phyloP scores from a whole-genome alignment of 2,888 invertebrate species.

The Drosophila birchii region DNA sequence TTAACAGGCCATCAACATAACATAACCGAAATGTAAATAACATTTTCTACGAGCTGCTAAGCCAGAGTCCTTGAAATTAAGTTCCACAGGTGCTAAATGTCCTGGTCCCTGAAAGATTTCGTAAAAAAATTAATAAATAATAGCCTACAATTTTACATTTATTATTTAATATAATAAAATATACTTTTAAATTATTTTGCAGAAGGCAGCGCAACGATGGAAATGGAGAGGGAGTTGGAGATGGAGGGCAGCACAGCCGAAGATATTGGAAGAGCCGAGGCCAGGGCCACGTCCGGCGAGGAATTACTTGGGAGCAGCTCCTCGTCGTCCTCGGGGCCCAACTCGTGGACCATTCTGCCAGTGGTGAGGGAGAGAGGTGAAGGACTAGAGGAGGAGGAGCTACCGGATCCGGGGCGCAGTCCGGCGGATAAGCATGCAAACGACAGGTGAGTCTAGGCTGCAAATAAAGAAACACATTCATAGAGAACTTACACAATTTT shows the following conservation, averaged over 20 bases:
- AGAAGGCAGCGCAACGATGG: conserved; percentile 24
- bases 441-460: conserved; percentile 39
- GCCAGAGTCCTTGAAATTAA: background rate
- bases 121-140: background rate
- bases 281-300: conserved; percentile 44
- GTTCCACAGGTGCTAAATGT: conserved; percentile 1
- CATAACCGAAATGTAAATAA: background rate
- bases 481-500: background rate
- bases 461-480: background rate
- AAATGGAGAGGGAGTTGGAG: conserved; percentile 26
- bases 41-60: background rate
- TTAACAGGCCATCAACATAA: background rate
- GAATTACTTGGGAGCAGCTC: conserved; percentile 70
- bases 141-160: background rate
- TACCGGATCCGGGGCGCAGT: conserved; percentile 18
- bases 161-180: background rate
- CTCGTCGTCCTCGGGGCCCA: conserved; percentile 73
- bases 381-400: conserved; percentile 27
- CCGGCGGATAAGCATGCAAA: conserved; percentile 49
- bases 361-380: conserved; percentile 30
- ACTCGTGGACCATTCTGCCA: conserved; percentile 82
- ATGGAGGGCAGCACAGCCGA: conserved; percentile 31
- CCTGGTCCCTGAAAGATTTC: background rate
- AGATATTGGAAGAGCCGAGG: conserved; percentile 27
- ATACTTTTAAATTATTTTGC: background rate